Evolutionary conservation across 1,140 invertebrate genomes (phyloP).

Genomic region (Dysdera silvatica): DNA sequence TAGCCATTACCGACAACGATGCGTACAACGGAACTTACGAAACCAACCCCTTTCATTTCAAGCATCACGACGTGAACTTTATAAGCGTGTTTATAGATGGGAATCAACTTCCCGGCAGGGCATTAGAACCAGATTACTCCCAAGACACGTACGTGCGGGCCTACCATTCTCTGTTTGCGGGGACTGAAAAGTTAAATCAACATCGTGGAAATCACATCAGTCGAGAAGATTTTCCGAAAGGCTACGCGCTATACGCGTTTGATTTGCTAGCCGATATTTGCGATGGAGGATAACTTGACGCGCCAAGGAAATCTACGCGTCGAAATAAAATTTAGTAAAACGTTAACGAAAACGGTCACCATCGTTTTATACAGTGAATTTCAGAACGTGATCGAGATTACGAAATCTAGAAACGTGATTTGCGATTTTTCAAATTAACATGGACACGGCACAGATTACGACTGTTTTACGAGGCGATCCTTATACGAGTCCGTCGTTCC

Average conservation of each 20-base stretch:
- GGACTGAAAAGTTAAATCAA: neutral
- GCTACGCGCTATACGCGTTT: neutral
- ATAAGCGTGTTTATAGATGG: conserved; percentile 1
- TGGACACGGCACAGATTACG: too few relatives aligned
- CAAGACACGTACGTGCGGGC: neutral
- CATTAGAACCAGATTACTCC: neutral
- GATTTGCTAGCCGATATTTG: neutral
- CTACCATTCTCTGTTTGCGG: neutral
- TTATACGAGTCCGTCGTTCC: too few relatives aligned
- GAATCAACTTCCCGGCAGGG: neutral
- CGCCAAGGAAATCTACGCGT: neutral
- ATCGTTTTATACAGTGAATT: neutral
- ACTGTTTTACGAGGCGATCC: too few relatives aligned
- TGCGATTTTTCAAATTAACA: neutral
- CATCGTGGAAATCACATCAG: neutral
- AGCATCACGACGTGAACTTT: conserved; percentile 3
- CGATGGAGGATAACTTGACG: neutral
- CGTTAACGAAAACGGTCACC: neutral
- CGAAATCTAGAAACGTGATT: neutral
- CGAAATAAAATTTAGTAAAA: neutral
- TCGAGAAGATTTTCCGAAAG: neutral
- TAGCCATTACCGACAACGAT: conserved; percentile 1
- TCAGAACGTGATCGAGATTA: conserved; percentile 2
- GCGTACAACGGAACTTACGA: neutral
- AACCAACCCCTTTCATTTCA: neutral